Evolutionary conservation across 2,113 vertebrate species (phyloP).

Genomic region (Grallaria varia): DNA sequence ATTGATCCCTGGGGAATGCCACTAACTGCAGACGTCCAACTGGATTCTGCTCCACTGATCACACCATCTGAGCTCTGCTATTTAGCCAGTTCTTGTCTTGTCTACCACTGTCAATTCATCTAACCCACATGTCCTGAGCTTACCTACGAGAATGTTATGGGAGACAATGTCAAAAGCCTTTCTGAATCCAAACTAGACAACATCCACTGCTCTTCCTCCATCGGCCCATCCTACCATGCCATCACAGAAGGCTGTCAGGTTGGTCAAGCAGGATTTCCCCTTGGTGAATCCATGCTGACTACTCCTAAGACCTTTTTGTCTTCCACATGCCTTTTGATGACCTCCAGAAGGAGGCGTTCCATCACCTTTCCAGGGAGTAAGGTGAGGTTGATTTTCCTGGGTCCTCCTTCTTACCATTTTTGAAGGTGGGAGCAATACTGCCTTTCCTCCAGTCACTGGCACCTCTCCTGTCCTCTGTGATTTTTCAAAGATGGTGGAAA

Average conservation of each 20-base stretch:
- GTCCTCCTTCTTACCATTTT: neutral
- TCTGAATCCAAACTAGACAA: neutral
- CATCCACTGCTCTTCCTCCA: neutral
- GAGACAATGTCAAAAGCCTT: neutral
- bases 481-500: neutral
- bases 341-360: neutral
- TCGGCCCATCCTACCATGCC: neutral
- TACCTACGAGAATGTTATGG: neutral
- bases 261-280: neutral
- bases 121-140: neutral
- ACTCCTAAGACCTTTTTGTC: neutral
- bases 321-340: neutral
- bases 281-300: neutral
- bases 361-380: neutral
- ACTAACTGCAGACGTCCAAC: neutral
- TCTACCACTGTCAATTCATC: neutral
- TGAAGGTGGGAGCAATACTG: neutral
- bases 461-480: neutral
- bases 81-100: neutral
- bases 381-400: neutral
- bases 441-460: neutral
- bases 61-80: neutral
- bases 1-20: accelerated
- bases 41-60: neutral
- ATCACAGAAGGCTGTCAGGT: neutral